Percentiles rank a stretch among this genome's conserved stretches.
These are phyloP conservation scores for Nasonia longicornis DNA, from an alignment of 1,140 invertebrate species.

Conservation along the genomic window DNA sequence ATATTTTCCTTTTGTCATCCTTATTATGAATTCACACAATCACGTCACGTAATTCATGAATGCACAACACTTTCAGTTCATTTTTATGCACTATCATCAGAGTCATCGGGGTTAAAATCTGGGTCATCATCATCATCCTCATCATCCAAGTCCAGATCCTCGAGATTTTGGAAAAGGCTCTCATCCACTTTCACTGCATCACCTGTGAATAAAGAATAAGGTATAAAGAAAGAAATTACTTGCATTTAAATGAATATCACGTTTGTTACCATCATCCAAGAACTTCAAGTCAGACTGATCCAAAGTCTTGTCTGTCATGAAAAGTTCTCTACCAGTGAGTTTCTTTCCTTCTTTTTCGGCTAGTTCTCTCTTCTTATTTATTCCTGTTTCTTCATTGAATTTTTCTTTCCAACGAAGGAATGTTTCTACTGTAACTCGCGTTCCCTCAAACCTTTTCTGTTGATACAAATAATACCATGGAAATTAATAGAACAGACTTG, in stretches of 20 bases:
- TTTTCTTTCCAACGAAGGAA: slow-evolving; percentile 94
- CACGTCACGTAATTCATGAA: slow-evolving; percentile 12
- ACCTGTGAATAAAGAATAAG: slow-evolving; percentile 69
- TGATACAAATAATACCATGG: slow-evolving; percentile 8
- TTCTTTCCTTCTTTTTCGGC: slow-evolving; percentile 80
- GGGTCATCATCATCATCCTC: slow-evolving; percentile 76
- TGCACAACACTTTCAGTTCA: slow-evolving; percentile 26
- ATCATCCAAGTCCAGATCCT: slow-evolving; percentile 88
- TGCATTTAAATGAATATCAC: slow-evolving; percentile 35
- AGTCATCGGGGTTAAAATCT: slow-evolving; percentile 69
- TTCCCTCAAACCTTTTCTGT: slow-evolving; percentile 95
- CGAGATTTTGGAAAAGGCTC: slow-evolving; percentile 92
- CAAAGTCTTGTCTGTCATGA: slow-evolving; percentile 90
- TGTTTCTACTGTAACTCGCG: slow-evolving; percentile 93
- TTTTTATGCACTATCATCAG: slow-evolving; percentile 57
- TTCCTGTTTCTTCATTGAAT: slow-evolving; percentile 91
- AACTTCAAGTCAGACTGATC: slow-evolving; percentile 97
- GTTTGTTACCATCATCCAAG: slow-evolving; percentile 84
- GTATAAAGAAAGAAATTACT: slow-evolving; percentile 25
- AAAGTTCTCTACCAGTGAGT: slow-evolving; percentile 88
- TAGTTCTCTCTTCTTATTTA: slow-evolving; percentile 80
- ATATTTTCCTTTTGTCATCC: slow-evolving; percentile 4
- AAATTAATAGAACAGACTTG: slow-evolving; percentile 13
- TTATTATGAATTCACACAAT: slow-evolving; percentile 20
- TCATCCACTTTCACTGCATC: slow-evolving; percentile 94